A percentile compares a stretch with the other conserved stretches of the same genome.
Conservation (phyloP, 2,797 vertebrate species). For the Arnoldichthys spilopterus region DNA sequence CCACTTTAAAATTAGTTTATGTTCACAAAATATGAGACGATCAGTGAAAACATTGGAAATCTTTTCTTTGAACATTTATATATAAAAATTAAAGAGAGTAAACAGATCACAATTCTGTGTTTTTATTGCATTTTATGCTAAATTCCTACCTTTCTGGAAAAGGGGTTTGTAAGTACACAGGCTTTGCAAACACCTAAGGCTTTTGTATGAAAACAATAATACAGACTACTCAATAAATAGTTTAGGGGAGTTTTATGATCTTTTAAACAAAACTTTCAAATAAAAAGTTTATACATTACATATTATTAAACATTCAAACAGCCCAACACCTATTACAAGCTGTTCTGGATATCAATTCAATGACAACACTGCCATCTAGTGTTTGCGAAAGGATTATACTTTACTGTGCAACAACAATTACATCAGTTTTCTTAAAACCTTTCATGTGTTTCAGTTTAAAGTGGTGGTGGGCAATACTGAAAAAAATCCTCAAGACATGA, state of each 20-base stretch:
- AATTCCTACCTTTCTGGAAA: too few relatives aligned
- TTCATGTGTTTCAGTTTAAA: background rate
- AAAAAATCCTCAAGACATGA: too few relatives aligned
- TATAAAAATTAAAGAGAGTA: too few relatives aligned
- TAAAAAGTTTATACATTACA: background rate
- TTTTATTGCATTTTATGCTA: too few relatives aligned
- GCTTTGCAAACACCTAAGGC: background rate
- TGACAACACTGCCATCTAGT: constrained; percentile 73
- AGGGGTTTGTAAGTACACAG: background rate
- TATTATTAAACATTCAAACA: background rate
- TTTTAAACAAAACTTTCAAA: background rate
- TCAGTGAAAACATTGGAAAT: too few relatives aligned
- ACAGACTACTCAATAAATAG: too few relatives aligned
- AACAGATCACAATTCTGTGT: too few relatives aligned
- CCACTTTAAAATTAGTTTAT: too few relatives aligned
- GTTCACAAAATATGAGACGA: too few relatives aligned
- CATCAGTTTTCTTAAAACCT: background rate
- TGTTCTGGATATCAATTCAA: background rate
- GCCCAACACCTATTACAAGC: background rate
- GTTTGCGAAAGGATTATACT: constrained; percentile 37
- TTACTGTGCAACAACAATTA: background rate
- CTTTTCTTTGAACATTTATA: too few relatives aligned
- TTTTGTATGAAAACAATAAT: background rate
- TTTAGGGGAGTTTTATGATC: background rate
- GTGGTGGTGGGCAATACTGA: too few relatives aligned